Evolutionary conservation across 2,113 vertebrate genomes (phyloP).

Genomic region (Thinocorus orbignyianus): DNA sequence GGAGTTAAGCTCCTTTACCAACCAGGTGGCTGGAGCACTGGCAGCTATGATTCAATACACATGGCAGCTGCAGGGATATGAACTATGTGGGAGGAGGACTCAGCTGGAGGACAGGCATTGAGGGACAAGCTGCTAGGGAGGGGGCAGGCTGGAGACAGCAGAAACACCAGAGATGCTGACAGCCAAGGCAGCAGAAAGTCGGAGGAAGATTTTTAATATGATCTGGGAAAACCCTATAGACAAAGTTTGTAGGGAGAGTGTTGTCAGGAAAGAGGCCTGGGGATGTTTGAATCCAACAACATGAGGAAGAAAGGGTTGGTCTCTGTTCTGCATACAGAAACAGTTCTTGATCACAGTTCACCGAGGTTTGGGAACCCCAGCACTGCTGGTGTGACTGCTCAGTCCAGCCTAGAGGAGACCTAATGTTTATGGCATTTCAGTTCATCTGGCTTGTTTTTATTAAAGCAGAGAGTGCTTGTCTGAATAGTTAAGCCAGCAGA

Average conservation of each 20-base stretch:
- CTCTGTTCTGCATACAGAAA: background rate
- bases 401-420: background rate
- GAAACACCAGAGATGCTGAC: background rate
- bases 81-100: background rate
- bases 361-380: accelerated
- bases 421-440: background rate
- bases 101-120: background rate
- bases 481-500: background rate
- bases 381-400: background rate
- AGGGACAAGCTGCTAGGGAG: background rate
- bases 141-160: background rate
- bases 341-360: background rate
- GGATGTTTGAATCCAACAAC: background rate
- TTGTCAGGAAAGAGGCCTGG: background rate
- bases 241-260: background rate
- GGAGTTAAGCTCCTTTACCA: background rate
- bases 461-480: background rate
- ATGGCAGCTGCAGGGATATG: background rate
- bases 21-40: background rate
- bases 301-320: background rate
- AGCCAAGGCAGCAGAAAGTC: background rate
- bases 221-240: background rate
- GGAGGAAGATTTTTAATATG: background rate
- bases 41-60: background rate
- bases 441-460: background rate